Conservation (phyloP, 2,797 vertebrate species). For the Todus mexicanus region DNA sequence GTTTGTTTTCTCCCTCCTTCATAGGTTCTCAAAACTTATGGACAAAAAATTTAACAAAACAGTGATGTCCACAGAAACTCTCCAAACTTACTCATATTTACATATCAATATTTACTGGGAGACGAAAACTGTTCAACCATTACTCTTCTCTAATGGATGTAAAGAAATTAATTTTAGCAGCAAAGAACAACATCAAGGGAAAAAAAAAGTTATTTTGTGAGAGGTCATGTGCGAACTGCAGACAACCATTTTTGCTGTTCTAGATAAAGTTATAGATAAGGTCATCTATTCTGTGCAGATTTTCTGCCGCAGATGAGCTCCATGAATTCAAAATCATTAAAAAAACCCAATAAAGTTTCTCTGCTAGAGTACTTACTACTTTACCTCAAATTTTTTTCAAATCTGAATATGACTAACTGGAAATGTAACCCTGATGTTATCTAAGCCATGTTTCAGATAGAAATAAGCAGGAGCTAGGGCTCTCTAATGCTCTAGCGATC, state of each 20-base stretch:
- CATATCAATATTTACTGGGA: neutral
- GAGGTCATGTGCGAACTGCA: neutral
- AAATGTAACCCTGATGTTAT: neutral
- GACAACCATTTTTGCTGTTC: neutral
- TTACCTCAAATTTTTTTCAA: neutral
- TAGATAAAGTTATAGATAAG: neutral
- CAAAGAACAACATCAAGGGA: neutral
- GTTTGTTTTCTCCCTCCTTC: neutral
- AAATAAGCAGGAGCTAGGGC: neutral
- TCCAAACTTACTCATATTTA: neutral
- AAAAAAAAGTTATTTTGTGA: neutral
- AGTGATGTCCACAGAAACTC: neutral
- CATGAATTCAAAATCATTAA: neutral
- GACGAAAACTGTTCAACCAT: neutral
- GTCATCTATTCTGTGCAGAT: neutral
- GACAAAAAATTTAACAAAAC: neutral
- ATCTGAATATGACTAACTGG: neutral
- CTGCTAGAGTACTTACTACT: neutral
- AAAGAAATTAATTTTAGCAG: neutral
- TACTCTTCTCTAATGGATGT: neutral
- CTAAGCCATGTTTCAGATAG: neutral
- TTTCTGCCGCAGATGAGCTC: neutral
- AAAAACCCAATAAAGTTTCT: neutral
- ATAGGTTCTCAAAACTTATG: neutral
- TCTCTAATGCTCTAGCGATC: neutral